Conservation (phyloP, 2,797 vertebrate genomes). For the Ambastaia sidthimunki region DNA sequence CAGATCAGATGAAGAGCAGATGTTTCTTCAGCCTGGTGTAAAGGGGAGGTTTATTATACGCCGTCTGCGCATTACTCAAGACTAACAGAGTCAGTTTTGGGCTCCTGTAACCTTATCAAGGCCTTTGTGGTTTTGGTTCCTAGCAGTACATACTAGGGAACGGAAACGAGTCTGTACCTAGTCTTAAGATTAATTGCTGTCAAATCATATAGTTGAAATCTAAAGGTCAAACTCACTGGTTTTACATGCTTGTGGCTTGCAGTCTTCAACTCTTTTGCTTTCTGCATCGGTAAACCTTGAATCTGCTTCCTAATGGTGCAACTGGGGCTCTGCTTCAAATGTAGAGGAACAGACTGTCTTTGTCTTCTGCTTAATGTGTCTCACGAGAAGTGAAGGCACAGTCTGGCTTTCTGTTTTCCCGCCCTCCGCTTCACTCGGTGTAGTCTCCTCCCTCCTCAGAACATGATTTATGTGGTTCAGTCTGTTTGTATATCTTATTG, state of each 20-base stretch:
- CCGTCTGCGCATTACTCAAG: constrained; percentile 36
- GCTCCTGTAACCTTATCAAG: constrained; percentile 62
- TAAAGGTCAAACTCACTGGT: constrained; percentile 51
- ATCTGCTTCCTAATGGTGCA: constrained; percentile 37
- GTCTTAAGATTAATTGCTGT: constrained; percentile 70
- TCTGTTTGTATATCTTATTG: constrained; percentile 33
- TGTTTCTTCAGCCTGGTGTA: constrained; percentile 57
- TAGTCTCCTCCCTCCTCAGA: constrained; percentile 30
- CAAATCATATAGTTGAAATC: constrained; percentile 59
- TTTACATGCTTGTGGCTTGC: constrained; percentile 57
- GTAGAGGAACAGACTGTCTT: constrained; percentile 64
- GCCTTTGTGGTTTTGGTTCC: constrained; percentile 64
- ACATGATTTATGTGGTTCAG: constrained; percentile 43
- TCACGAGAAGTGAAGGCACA: constrained; percentile 62
- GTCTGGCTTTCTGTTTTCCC: constrained; percentile 50
- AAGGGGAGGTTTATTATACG: constrained; percentile 50
- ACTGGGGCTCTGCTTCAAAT: constrained; percentile 45
- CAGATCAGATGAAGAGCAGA: constrained; percentile 73
- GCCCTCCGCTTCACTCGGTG: constrained; percentile 8
- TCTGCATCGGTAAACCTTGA: constrained; percentile 34
- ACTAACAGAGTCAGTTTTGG: constrained; percentile 24
- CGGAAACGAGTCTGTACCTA: constrained; percentile 64
- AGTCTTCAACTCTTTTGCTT: constrained; percentile 15
- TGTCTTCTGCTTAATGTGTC: constrained; percentile 66
- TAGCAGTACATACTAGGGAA: constrained; percentile 57